Evolutionary conservation across 2,797 vertebrate genomes (phyloP).

Genomic region (Enteromius fasciolatus): DNA sequence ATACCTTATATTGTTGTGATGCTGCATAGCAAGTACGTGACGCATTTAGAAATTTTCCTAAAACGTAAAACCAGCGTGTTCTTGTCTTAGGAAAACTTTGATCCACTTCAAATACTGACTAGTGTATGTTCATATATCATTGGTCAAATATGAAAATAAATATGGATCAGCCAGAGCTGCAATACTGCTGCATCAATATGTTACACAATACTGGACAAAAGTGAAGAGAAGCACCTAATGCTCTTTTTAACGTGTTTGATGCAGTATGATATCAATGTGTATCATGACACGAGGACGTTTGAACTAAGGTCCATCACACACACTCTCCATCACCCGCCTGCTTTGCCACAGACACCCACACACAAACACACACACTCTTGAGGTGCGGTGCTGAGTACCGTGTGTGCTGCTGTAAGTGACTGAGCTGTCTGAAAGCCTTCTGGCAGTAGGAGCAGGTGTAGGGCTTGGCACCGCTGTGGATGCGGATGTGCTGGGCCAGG

Average conservation of each 20-base stretch:
- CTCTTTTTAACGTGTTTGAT: neutral
- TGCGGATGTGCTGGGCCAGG: constrained; percentile 99
- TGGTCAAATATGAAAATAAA: neutral
- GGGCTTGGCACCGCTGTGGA: constrained; percentile 99
- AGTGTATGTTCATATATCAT: too few relatives aligned
- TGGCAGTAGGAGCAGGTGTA: constrained; percentile 99
- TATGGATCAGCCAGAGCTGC: neutral
- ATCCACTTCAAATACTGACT: too few relatives aligned
- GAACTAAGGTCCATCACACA: neutral
- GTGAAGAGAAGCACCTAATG: neutral
- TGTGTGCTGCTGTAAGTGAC: constrained; percentile 99
- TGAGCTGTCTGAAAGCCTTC: constrained; percentile 99
- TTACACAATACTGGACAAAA: neutral
- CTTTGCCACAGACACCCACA: constrained; percentile 47
- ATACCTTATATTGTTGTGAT: neutral
- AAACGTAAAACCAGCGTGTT: too few relatives aligned
- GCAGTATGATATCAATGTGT: neutral
- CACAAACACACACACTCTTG: constrained; percentile 30
- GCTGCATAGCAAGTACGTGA: neutral
- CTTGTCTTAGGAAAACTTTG: too few relatives aligned
- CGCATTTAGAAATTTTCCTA: neutral
- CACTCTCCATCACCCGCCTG: constrained; percentile 47
- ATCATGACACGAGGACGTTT: neutral
- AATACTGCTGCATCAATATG: neutral
- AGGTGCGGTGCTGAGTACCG: constrained; percentile 82